A percentile compares a stretch with the other conserved stretches of the same genome.
phyloP scores from a whole-genome alignment of 2,797 vertebrate species.

The Anguilla marmorata region DNA sequence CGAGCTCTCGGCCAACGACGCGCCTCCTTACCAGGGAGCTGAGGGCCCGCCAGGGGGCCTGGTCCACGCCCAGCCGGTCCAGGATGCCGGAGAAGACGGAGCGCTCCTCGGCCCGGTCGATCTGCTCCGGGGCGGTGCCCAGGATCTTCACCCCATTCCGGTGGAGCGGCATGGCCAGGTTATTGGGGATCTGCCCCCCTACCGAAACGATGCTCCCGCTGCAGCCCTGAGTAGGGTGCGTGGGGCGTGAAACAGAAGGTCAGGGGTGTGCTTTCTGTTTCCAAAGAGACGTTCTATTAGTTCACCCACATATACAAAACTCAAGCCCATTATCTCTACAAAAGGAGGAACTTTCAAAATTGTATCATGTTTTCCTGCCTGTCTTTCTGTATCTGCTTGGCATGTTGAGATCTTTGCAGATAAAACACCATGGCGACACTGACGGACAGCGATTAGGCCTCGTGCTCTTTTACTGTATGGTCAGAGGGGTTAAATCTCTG shows the following conservation, averaged over 20 bases:
- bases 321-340: background rate
- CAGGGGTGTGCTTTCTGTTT: background rate
- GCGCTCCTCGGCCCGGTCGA: slow-evolving; percentile 88
- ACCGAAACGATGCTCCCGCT: slow-evolving; percentile 91
- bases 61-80: slow-evolving; percentile 83
- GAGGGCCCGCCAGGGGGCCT: slow-evolving; percentile 91
- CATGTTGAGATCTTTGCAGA: background rate
- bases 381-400: background rate
- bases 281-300: background rate
- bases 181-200: slow-evolving; percentile 94
- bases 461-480: background rate
- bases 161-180: slow-evolving; percentile 85
- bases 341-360: background rate
- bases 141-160: slow-evolving; percentile 85
- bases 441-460: background rate
- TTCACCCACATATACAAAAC: too few relatives aligned
- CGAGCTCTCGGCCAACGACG: background rate
- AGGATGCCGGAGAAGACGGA: slow-evolving; percentile 86
- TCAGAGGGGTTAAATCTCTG: background rate
- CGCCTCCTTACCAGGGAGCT: slow-evolving; percentile 76
- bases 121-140: slow-evolving; percentile 86
- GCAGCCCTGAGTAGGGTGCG: slow-evolving; percentile 71
- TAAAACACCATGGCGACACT: background rate
- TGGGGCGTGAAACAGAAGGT: background rate
- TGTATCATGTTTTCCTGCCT: background rate